These are phyloP conservation scores for Cassiopea andromeda DNA, from an alignment of 30 jellyfish, hydroid and myxozoan species.

Conservation along the genomic window DNA sequence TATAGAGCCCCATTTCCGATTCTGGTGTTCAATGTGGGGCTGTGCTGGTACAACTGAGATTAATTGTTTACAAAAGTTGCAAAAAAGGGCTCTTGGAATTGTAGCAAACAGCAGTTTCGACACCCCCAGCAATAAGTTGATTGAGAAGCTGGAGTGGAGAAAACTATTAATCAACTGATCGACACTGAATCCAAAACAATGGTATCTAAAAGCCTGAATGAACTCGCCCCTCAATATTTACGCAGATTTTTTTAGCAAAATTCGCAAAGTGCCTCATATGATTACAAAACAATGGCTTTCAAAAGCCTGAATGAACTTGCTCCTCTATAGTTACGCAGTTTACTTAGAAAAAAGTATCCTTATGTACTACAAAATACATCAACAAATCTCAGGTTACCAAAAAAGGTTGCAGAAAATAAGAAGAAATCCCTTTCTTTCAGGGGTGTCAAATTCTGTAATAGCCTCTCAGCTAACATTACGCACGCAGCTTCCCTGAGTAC, in stretches of 20 bases:
- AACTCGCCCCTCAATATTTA: neutral
- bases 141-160: constrained; percentile 14
- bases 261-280: neutral
- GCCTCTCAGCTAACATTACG: neutral
- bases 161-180: constrained; percentile 10
- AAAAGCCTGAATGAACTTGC: constrained; percentile 15
- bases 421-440: neutral
- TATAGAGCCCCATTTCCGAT: no score
- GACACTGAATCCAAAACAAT: constrained; percentile 15
- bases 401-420: neutral
- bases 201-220: constrained; percentile 17
- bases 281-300: constrained; percentile 9
- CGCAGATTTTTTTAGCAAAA: neutral
- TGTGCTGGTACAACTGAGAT: constrained; percentile 4
- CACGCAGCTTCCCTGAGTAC: neutral
- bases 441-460: neutral
- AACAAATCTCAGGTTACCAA: neutral
- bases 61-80: constrained; percentile 12
- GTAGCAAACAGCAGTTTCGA: constrained; percentile 8
- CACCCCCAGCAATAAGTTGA: neutral
- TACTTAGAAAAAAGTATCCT: neutral
- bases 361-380: neutral
- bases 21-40: no score
- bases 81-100: constrained; percentile 26
- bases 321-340: neutral